Conservation (phyloP, 2,113 vertebrate genomes). For the Mormyrus lacerda region DNA sequence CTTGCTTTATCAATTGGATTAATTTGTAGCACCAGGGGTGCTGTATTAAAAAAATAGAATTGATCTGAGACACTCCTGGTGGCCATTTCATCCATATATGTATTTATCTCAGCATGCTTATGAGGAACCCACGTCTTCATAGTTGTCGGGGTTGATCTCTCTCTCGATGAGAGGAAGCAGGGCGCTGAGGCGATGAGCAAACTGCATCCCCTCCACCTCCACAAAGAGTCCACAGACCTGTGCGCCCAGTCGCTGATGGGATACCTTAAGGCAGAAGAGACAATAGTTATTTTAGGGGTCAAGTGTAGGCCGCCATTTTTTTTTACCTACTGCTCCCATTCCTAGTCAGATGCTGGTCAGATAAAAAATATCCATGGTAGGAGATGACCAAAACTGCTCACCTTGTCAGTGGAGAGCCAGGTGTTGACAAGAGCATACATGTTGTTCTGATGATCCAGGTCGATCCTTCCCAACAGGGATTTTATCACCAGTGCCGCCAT, state of each 20-base stretch:
- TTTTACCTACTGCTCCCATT: background rate
- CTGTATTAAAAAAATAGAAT: background rate
- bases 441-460: conserved; percentile 61
- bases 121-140: conserved; percentile 68
- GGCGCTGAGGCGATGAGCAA: conserved; percentile 63
- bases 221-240: conserved; percentile 82
- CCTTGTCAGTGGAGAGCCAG: conserved; percentile 83
- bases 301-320: background rate
- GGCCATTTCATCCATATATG: background rate
- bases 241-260: conserved; percentile 73
- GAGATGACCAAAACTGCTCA: conserved; percentile 33
- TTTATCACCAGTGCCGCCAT: conserved; percentile 82
- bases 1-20: background rate
- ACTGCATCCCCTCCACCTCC: conserved; percentile 76
- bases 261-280: conserved; percentile 57
- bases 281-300: conserved; percentile 39
- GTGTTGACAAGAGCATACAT: conserved; percentile 69
- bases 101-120: background rate
- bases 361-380: background rate
- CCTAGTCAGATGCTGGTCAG: background rate
- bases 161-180: conserved; percentile 75
- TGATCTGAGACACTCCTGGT: background rate
- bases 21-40: background rate
- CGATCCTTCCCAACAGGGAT: conserved; percentile 69
- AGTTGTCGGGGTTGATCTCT: conserved; percentile 71